phyloP scores from a whole-genome alignment of 2,113 vertebrate species.

The Ranitomeya imitator region DNA sequence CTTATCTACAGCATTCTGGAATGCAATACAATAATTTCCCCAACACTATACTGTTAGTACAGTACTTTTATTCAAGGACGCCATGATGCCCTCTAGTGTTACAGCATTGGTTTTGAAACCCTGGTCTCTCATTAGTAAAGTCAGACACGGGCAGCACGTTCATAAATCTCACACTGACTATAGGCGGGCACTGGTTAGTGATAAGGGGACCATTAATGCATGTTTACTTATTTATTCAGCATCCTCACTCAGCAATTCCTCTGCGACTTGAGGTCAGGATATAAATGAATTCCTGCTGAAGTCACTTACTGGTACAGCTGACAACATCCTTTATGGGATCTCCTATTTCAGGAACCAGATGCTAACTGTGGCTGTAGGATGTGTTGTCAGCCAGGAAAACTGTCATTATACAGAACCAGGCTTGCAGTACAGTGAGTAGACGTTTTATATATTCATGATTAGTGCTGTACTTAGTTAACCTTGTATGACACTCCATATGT shows the following conservation, averaged over 20 bases:
- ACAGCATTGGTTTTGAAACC: neutral
- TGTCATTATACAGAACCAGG: neutral
- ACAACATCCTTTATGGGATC: constrained; percentile 24
- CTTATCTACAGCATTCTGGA: too few species aligned
- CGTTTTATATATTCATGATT: neutral
- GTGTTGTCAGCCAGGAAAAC: neutral
- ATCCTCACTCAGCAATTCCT: constrained; percentile 39
- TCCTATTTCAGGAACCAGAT: constrained; percentile 24
- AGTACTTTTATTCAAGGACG: neutral
- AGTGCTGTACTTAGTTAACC: neutral
- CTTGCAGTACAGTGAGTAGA: neutral
- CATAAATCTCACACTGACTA: neutral
- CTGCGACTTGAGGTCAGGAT: constrained; percentile 34
- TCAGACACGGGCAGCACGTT: constrained; percentile 17
- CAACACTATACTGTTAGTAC: neutral
- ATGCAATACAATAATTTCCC: neutral
- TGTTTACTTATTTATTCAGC: constrained; percentile 41
- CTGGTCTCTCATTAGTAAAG: neutral
- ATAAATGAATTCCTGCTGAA: constrained; percentile 29
- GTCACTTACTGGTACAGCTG: constrained; percentile 35
- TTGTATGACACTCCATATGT: neutral
- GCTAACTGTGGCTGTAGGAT: neutral
- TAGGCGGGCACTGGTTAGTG: neutral
- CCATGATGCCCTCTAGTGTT: constrained; percentile 1
- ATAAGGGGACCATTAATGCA: constrained; percentile 4